A percentile compares a stretch with the other conserved stretches of the same genome.
Evolutionary conservation across 1,140 invertebrate species (phyloP).

Genomic region (Lerema accius): DNA sequence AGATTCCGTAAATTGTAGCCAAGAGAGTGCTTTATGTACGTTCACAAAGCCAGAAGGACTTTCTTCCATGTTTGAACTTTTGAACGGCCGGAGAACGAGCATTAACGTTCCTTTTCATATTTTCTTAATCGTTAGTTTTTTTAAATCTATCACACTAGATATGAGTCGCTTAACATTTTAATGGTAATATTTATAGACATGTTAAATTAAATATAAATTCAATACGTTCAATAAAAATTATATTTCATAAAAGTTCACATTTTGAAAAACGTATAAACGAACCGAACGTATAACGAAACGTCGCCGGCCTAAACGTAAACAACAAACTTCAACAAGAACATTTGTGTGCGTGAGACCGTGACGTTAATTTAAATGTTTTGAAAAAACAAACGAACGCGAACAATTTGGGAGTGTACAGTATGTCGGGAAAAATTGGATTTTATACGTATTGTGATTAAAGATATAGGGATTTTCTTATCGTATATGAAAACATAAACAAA

Average conservation of each 20-base stretch:
- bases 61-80: no score
- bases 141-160: no score
- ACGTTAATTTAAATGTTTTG: slow-evolving; percentile 60
- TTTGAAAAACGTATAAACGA: no score
- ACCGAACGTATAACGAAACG: slow-evolving; percentile 48
- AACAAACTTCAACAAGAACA: slow-evolving; percentile 30
- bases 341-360: slow-evolving; percentile 40
- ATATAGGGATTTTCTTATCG: neutral
- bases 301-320: slow-evolving; percentile 46
- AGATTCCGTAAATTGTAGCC: no score
- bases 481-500: slow-evolving; percentile 20
- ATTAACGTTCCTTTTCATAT: neutral
- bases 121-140: neutral
- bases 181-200: no score
- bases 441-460: neutral
- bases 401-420: slow-evolving; percentile 25
- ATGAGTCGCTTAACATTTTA: no score
- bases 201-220: no score
- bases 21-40: no score
- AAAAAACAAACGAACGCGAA: slow-evolving; percentile 52
- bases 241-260: no score
- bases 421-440: neutral
- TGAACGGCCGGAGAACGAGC: no score
- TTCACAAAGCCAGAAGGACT: no score
- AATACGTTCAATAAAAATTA: no score